Conservation (phyloP, 2,888 invertebrate genomes). For the Tipula unca region DNA sequence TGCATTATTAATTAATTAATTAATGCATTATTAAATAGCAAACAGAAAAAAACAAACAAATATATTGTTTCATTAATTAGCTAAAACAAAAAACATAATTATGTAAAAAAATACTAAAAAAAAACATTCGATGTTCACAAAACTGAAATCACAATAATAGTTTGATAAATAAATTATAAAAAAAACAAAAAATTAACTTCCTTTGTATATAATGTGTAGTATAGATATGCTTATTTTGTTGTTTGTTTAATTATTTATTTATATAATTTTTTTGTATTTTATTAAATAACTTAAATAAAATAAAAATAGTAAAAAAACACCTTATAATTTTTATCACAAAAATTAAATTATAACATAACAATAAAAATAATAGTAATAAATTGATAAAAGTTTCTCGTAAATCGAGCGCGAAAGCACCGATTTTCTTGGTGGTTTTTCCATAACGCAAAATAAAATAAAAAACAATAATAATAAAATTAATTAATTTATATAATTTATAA, state of each 20-base stretch:
- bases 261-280: background rate
- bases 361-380: background rate
- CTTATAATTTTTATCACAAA: conserved; percentile 1
- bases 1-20: too few relatives aligned
- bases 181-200: background rate
- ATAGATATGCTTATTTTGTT: background rate
- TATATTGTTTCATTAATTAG: background rate
- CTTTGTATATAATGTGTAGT: background rate
- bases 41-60: too few relatives aligned
- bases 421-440: background rate
- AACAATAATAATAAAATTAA: background rate
- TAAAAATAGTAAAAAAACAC: background rate
- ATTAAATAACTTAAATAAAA: background rate
- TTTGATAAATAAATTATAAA: background rate
- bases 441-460: background rate
- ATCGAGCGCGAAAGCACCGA: background rate
- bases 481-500: background rate
- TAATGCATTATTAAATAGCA: too few relatives aligned
- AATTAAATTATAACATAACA: background rate
- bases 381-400: background rate
- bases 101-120: background rate
- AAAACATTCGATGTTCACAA: background rate
- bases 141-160: background rate
- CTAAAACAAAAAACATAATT: background rate
- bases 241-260: background rate